A percentile compares a stretch with the other conserved stretches of the same genome.
phyloP scores from a whole-genome alignment of 2,888 invertebrate genomes.

The Quadroppia sp. region DNA sequence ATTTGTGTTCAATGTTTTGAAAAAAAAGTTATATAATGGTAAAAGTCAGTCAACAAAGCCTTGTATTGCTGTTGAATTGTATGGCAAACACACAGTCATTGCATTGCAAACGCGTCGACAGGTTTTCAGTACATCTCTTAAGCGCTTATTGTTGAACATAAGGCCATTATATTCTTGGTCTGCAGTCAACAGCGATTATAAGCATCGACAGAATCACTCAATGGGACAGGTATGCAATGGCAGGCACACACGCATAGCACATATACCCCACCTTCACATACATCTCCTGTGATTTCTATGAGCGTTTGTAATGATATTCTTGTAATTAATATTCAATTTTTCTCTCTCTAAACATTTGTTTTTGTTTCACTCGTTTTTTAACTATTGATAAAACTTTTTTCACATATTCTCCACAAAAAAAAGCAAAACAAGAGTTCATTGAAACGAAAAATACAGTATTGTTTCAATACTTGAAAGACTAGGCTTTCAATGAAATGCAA shows the following conservation, averaged over 20 bases:
- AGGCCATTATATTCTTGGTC: neutral
- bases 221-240: constrained; percentile 2
- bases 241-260: neutral
- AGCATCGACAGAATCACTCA: neutral
- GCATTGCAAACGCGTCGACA: neutral
- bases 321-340: neutral
- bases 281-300: neutral
- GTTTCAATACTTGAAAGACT: too few species aligned
- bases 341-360: neutral
- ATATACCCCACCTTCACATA: neutral
- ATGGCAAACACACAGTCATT: neutral
- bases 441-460: too few species aligned
- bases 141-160: constrained; percentile 20
- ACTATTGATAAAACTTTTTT: neutral
- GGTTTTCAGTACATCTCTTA: constrained; percentile 11
- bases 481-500: too few species aligned
- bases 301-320: neutral
- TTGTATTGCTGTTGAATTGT: neutral
- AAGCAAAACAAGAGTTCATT: constrained; percentile 20
- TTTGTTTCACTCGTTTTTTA: neutral
- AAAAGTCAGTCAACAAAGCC: neutral
- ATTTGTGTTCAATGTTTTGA: neutral
- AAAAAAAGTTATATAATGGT: constrained; percentile 10
- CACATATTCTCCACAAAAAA: too few species aligned
- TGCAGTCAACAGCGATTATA: constrained; percentile 8